Conservation (phyloP, 2,797 vertebrate genomes). For the Harpagifer antarcticus region DNA sequence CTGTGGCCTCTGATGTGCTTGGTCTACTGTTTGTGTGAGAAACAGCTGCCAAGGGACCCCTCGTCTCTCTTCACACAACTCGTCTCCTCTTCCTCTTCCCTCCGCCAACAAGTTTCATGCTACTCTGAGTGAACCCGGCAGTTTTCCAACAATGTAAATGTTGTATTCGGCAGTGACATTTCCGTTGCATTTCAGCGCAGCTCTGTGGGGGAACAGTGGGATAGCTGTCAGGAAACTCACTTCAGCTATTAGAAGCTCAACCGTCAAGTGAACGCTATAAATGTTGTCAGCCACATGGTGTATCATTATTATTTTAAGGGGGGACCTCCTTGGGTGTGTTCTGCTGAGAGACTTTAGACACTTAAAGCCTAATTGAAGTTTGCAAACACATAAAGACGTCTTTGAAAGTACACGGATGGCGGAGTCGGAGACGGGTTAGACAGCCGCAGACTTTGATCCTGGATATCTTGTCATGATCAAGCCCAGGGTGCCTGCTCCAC, state of each 20-base stretch:
- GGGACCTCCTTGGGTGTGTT: conserved; percentile 30
- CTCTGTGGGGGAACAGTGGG: conserved; percentile 31
- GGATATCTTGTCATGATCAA: conserved; percentile 60
- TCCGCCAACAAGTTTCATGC: conserved; percentile 76
- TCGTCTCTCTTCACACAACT: conserved; percentile 47
- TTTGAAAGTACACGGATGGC: conserved; percentile 48
- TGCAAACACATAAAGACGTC: conserved; percentile 29
- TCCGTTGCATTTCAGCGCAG: conserved; percentile 66
- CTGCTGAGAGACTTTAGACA: conserved; percentile 41
- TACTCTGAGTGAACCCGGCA: conserved; percentile 78
- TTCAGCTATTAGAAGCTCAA: conserved; percentile 50
- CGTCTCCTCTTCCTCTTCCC: conserved; percentile 9
- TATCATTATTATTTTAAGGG: conserved; percentile 48
- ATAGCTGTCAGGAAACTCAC: conserved; percentile 63
- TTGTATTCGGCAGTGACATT: conserved; percentile 69
- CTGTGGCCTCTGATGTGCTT: conserved; percentile 76
- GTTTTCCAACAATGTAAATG: conserved; percentile 64
- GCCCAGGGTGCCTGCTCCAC: conserved; percentile 71
- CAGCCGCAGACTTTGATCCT: conserved; percentile 59
- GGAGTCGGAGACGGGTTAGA: conserved; percentile 52
- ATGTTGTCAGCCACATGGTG: conserved; percentile 12
- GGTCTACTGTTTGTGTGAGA: conserved; percentile 59
- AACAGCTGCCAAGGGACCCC: conserved; percentile 78
- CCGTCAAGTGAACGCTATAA: conserved; percentile 52
- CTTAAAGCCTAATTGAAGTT: conserved; percentile 33